phyloP scores from a whole-genome alignment of 2,797 vertebrate species.

The Amphiprion clarkii region DNA sequence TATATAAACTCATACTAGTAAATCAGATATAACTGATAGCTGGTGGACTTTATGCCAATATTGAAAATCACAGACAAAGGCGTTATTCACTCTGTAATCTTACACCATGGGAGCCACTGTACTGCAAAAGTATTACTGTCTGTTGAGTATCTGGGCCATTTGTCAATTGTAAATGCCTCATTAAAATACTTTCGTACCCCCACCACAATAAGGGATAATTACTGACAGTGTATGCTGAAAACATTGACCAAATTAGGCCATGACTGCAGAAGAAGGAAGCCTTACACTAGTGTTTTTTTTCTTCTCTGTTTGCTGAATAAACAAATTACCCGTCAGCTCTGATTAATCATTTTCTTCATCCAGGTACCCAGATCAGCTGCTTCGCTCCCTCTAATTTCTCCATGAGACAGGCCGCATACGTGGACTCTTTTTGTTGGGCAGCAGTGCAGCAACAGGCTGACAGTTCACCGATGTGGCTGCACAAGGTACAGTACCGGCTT shows the following conservation, averaged over 20 bases:
- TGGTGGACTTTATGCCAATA: too few species aligned
- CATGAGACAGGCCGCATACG: slow-evolving; percentile 91
- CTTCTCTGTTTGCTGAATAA: neutral
- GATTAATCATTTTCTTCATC: slow-evolving; percentile 19
- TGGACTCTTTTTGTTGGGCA: slow-evolving; percentile 96
- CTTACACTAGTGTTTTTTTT: neutral
- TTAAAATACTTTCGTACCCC: slow-evolving; percentile 22
- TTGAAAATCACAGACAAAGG: too few species aligned
- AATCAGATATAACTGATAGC: too few species aligned
- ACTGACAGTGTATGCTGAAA: slow-evolving; percentile 28
- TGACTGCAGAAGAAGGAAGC: slow-evolving; percentile 4
- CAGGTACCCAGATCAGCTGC: slow-evolving; percentile 96
- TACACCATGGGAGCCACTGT: too few species aligned
- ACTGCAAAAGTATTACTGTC: slow-evolving; percentile 23
- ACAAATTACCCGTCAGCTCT: neutral
- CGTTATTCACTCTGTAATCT: too few species aligned
- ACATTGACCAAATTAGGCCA: slow-evolving; percentile 17
- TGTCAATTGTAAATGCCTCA: slow-evolving; percentile 22
- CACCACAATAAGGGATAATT: slow-evolving; percentile 13
- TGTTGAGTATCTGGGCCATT: slow-evolving; percentile 38
- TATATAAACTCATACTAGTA: too few species aligned
- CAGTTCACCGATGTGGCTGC: slow-evolving; percentile 90
- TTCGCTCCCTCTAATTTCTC: slow-evolving; percentile 93
- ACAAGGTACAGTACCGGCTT: slow-evolving; percentile 87
- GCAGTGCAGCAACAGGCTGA: slow-evolving; percentile 89